Conservation (phyloP, 2,113 vertebrate species). For the Siniperca knerii region DNA sequence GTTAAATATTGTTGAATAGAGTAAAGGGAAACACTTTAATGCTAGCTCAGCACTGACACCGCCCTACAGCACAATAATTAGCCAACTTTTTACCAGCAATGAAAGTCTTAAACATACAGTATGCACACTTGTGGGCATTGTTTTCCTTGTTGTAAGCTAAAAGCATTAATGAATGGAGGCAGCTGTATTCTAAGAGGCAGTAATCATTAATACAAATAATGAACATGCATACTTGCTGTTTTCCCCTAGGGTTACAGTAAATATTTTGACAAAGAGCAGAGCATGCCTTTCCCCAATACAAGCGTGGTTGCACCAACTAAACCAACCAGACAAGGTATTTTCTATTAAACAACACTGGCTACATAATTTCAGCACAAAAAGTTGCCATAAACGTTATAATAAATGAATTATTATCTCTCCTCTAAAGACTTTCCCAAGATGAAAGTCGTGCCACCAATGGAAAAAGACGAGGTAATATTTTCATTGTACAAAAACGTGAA, state of each 20-base stretch:
- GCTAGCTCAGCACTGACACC: neutral
- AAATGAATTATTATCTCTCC: slow-evolving; percentile 10
- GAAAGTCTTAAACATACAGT: neutral
- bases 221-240: slow-evolving; percentile 18
- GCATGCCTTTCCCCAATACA: slow-evolving; percentile 48
- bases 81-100: neutral
- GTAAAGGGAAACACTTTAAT: neutral
- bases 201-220: slow-evolving; percentile 18
- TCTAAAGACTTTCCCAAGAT: slow-evolving; percentile 74
- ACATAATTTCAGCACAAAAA: neutral
- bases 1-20: neutral
- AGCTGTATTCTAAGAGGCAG: neutral
- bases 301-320: slow-evolving; percentile 67
- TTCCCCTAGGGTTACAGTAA: slow-evolving; percentile 67
- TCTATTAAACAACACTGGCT: neutral
- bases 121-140: neutral
- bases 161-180: neutral
- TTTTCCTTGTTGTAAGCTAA: slow-evolving; percentile 4
- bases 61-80: neutral
- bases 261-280: slow-evolving; percentile 70
- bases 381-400: neutral
- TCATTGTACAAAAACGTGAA: neutral
- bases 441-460: slow-evolving; percentile 79
- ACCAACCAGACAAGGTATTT: slow-evolving; percentile 76
- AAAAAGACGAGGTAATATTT: slow-evolving; percentile 76